A percentile compares a stretch with the other conserved stretches of the same genome.
Evolutionary conservation across 35 echinoderm and acorn worm species (phyloP).

Genomic region (Ophiothrix spiculata): DNA sequence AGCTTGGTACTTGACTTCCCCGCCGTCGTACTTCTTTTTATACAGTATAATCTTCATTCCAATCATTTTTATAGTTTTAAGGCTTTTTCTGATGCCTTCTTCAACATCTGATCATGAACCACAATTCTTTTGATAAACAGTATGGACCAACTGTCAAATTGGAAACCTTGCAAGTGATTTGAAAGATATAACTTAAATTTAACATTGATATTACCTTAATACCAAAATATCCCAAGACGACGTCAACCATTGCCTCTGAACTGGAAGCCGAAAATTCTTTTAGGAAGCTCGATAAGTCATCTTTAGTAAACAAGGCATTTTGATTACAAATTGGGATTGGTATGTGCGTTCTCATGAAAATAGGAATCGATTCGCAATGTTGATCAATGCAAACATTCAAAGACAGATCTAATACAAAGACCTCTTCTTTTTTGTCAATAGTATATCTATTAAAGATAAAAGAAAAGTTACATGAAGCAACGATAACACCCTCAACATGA

Average conservation of each 20-base stretch:
- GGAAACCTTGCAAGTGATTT: too few relatives aligned
- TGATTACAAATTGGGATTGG: constrained; percentile 12
- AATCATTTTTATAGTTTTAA: too few relatives aligned
- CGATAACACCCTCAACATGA: background rate
- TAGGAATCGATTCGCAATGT: background rate
- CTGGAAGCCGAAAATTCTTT: background rate
- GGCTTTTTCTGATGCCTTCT: too few relatives aligned
- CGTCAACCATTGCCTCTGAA: background rate
- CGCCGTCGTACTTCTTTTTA: too few relatives aligned
- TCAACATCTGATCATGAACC: too few relatives aligned
- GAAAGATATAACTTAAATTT: too few relatives aligned
- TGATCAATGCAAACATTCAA: constrained; percentile 12
- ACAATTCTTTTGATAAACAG: too few relatives aligned
- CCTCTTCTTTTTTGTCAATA: constrained; percentile 3
- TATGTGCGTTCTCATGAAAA: background rate
- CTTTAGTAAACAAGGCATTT: background rate
- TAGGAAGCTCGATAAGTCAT: background rate
- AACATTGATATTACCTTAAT: constrained; percentile 21
- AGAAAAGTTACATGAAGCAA: background rate
- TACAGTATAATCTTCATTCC: too few relatives aligned
- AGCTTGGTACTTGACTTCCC: too few relatives aligned
- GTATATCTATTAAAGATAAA: background rate
- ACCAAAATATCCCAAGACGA: background rate
- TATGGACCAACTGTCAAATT: too few relatives aligned
- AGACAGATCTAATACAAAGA: constrained; percentile 7